Conservation (phyloP, 92 coral and sea anemone genomes). For the Isaurus tuberculatus region DNA sequence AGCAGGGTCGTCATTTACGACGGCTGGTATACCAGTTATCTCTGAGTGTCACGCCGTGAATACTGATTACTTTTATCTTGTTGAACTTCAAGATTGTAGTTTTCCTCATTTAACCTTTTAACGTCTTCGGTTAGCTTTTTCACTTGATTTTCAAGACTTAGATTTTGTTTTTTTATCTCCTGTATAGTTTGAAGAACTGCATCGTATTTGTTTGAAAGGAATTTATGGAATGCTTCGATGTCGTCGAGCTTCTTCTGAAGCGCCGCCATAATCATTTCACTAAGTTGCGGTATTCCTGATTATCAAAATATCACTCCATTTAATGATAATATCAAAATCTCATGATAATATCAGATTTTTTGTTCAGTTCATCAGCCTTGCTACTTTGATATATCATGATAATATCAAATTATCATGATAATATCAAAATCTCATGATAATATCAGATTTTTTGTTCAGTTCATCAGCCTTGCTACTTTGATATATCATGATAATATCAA, state of each 20-base stretch:
- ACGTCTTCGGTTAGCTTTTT: slow-evolving; percentile 16
- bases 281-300: no score
- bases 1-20: slow-evolving; percentile 15
- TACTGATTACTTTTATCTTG: slow-evolving; percentile 16
- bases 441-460: no score
- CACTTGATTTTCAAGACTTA: slow-evolving; percentile 5
- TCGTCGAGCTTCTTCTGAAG: slow-evolving; percentile 13
- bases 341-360: no score
- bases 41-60: slow-evolving; percentile 17
- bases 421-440: no score
- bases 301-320: no score
- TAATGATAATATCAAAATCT: no score
- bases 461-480: no score
- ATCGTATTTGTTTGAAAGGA: slow-evolving; percentile 19
- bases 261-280: slow-evolving; percentile 13
- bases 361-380: no score
- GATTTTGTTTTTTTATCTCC: neutral
- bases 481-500: no score
- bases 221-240: slow-evolving; percentile 4
- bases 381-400: no score
- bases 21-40: slow-evolving; percentile 24
- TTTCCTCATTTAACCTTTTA: neutral
- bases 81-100: slow-evolving; percentile 28
- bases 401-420: no score
- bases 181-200: slow-evolving; percentile 23